Percentiles rank a stretch among this genome's conserved stretches.
Evolutionary conservation across 2,113 vertebrate species (phyloP).

Genomic region (Ariopsis seemanni): DNA sequence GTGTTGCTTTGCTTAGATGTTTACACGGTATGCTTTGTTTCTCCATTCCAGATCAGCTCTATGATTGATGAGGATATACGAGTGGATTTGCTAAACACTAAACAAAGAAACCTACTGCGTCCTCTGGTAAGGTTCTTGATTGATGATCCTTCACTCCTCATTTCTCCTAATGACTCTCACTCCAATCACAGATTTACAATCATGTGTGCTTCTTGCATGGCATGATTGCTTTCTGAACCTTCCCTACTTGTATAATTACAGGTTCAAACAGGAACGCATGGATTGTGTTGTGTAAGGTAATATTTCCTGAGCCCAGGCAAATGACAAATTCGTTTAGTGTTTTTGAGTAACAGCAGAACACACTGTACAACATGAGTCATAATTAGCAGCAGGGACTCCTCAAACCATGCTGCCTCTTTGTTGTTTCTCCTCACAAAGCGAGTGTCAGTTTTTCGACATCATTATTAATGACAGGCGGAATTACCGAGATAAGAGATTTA

Average conservation of each 20-base stretch:
- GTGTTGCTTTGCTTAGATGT: conserved; percentile 59
- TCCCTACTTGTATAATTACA: conserved; percentile 37
- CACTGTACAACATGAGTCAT: conserved; percentile 53
- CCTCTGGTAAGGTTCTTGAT: conserved; percentile 70
- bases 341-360: conserved; percentile 49
- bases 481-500: conserved; percentile 45
- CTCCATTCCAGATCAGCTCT: conserved; percentile 65
- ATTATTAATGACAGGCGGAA: conserved; percentile 46
- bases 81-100: conserved; percentile 63
- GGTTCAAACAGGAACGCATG: conserved; percentile 25
- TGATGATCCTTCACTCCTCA: conserved; percentile 57
- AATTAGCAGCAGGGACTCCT: conserved; percentile 50
- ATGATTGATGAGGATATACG: conserved; percentile 75
- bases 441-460: conserved; percentile 47
- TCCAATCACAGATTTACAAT: conserved; percentile 50
- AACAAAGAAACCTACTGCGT: conserved; percentile 65
- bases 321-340: conserved; percentile 47
- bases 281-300: conserved; percentile 35
- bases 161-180: conserved; percentile 54
- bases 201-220: conserved; percentile 37
- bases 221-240: conserved; percentile 41
- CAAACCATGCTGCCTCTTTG: conserved; percentile 43
- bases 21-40: conserved; percentile 58
- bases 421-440: conserved; percentile 32
- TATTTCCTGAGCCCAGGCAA: conserved; percentile 50